Conservation (phyloP, 1,140 invertebrate genomes). For the Colletes gigas region DNA sequence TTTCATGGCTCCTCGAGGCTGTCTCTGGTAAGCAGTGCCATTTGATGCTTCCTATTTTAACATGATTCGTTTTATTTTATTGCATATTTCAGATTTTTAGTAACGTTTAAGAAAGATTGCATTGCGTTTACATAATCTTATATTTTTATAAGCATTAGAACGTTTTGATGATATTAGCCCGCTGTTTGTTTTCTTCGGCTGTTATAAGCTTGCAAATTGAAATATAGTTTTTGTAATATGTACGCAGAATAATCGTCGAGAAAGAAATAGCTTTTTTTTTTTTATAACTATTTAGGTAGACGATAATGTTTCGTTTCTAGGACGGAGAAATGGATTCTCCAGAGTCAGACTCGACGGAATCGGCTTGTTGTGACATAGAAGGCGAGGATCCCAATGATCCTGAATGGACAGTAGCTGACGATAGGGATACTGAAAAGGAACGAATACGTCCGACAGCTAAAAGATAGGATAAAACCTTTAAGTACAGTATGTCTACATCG, state of each 20-base stretch:
- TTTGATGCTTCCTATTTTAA: constrained; percentile 64
- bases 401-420: constrained; percentile 86
- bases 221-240: constrained; percentile 54
- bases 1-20: constrained; percentile 68
- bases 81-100: constrained; percentile 49
- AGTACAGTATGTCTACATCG: constrained; percentile 73
- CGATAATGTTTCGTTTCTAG: constrained; percentile 67
- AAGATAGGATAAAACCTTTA: constrained; percentile 78
- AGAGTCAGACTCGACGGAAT: constrained; percentile 84
- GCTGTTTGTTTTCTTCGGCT: constrained; percentile 56
- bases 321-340: constrained; percentile 77
- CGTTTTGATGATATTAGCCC: constrained; percentile 45
- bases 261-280: not conserved
- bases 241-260: constrained; percentile 42
- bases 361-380: constrained; percentile 82
- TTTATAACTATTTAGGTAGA: constrained; percentile 43
- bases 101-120: constrained; percentile 39
- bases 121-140: constrained; percentile 38
- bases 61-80: constrained; percentile 54
- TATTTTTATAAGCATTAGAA: constrained; percentile 48
- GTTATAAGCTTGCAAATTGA: constrained; percentile 54
- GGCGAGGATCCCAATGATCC: constrained; percentile 91
- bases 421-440: constrained; percentile 78
- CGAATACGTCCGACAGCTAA: constrained; percentile 79
- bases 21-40: constrained; percentile 64